Evolutionary conservation across 1,140 invertebrate species (phyloP), one percentile per base, ranked within the genome.

Genomic region (Rhysida immarginata): DNA sequence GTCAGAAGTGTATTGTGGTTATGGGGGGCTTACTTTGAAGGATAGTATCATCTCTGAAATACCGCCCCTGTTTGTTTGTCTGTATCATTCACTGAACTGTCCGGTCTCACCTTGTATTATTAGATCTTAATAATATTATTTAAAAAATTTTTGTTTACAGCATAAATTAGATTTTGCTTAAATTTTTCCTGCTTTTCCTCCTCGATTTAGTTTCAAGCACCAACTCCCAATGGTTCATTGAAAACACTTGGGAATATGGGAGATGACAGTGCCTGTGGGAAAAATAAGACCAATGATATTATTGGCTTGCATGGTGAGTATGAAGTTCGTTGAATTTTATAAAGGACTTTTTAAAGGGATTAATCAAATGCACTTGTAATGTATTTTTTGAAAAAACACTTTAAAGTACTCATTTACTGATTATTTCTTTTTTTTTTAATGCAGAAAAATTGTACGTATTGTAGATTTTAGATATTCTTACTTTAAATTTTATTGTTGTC

Each of bases 141-240:
- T n/a, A n/a, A n/a, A n/a, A n/a, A n/a, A n/a, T n/a, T n/a, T n/a
- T n/a, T n/a, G n/a, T n/a, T n/a, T n/a, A n/a, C n/a, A n/a, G n/a
- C n/a, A n/a, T n/a, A n/a, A n/a, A n/a, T n/a, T n/a, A n/a, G n/a
- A n/a, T n/a, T n/a, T n/a, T n/a, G n/a, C n/a, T n/a, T n/a, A n/a
- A n/a, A n/a, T n/a, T n/a, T n/a, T n/a, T n/a, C n/a, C n/a, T n/a
- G n/a, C n/a, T n/a, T n/a, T n/a, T n/a, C n/a, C n/a, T n/a, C n/a
- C n/a, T n/a, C n/a, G 29, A 8, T 35, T 55, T 72, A 84, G 75
- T 69, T 84, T 58, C 82, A 84, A 71, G 81, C 86, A 62, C 82
- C 85, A 67, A 87, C 85, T 44, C 85, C 85, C 18, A 85, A 85
- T 16, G 85, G 84, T 60, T 86, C 84, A 2, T 8, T 56, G 18